Percentiles rank a stretch among this genome's conserved stretches.
Evolutionary conservation across 2,113 vertebrate genomes (phyloP).

Genomic region (Vidua chalybeata): DNA sequence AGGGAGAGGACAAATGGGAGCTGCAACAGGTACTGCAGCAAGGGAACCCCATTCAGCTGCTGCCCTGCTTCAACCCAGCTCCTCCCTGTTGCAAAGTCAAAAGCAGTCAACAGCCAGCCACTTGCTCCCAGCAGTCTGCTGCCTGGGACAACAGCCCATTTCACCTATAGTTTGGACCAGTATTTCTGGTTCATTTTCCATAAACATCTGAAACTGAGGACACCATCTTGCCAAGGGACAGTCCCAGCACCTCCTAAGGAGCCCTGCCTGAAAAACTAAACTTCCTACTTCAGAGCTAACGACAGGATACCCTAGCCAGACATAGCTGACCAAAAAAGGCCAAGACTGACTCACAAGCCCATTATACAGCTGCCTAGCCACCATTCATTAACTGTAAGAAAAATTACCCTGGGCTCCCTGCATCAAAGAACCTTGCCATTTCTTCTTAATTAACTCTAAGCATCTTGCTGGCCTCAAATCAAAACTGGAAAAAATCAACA

Average conservation of each 20-base stretch:
- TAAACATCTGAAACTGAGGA: background rate
- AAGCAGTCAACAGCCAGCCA: background rate
- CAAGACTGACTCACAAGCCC: slow-evolving; percentile 24
- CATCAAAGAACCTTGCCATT: slow-evolving; percentile 4
- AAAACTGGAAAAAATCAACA: background rate
- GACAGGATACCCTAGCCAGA: background rate
- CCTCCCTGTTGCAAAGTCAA: background rate
- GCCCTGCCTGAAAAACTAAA: background rate
- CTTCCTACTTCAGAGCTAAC: background rate
- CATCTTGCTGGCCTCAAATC: background rate
- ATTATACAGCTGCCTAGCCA: slow-evolving; percentile 5
- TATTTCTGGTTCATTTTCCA: background rate
- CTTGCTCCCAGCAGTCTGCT: background rate
- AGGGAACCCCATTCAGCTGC: background rate
- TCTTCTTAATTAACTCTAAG: slow-evolving; percentile 36
- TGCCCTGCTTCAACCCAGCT: background rate
- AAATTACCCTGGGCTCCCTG: background rate
- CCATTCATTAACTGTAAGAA: background rate
- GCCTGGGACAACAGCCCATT: background rate
- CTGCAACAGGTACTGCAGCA: slow-evolving; percentile 10
- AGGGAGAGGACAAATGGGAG: background rate
- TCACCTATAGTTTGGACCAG: background rate
- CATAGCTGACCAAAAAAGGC: background rate
- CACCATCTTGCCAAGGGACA: background rate
- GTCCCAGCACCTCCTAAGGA: background rate